phyloP scores from a whole-genome alignment of 2,797 vertebrate species.

The Mormyrus proboscirostris region DNA sequence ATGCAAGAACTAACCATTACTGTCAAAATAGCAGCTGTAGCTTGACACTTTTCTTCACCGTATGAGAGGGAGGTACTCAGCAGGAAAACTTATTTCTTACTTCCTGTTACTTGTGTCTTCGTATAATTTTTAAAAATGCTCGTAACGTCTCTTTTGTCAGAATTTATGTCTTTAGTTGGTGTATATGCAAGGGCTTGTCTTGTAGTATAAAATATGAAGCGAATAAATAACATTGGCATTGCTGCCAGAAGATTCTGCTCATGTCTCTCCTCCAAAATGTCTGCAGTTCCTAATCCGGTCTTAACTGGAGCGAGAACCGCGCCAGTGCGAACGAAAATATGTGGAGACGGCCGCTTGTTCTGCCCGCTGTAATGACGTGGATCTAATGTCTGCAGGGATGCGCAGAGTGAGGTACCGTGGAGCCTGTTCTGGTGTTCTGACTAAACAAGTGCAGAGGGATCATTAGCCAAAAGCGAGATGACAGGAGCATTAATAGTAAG shows the following conservation, averaged over 20 bases:
- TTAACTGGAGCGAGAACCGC: neutral
- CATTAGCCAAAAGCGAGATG: conserved; percentile 45
- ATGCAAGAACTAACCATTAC: neutral
- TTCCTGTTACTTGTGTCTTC: neutral
- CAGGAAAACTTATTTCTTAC: neutral
- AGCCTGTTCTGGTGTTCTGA: conserved; percentile 33
- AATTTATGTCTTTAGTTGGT: neutral
- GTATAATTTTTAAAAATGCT: neutral
- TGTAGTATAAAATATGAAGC: neutral
- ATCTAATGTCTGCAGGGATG: conserved; percentile 30
- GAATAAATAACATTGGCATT: neutral
- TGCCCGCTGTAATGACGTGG: conserved; percentile 40
- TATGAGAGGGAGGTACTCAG: neutral
- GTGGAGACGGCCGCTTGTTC: conserved; percentile 8
- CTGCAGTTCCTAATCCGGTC: neutral
- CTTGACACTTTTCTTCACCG: neutral
- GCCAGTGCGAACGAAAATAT: conserved; percentile 8
- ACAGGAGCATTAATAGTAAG: conserved; percentile 31
- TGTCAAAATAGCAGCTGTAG: neutral
- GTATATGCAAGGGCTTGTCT: neutral
- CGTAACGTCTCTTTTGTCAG: neutral
- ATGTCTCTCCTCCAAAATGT: neutral
- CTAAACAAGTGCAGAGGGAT: conserved; percentile 33
- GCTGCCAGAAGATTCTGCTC: neutral
- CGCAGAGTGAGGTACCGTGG: conserved; percentile 25